phyloP scores from a whole-genome alignment of 2,888 invertebrate species.

The Meteorus colon region DNA sequence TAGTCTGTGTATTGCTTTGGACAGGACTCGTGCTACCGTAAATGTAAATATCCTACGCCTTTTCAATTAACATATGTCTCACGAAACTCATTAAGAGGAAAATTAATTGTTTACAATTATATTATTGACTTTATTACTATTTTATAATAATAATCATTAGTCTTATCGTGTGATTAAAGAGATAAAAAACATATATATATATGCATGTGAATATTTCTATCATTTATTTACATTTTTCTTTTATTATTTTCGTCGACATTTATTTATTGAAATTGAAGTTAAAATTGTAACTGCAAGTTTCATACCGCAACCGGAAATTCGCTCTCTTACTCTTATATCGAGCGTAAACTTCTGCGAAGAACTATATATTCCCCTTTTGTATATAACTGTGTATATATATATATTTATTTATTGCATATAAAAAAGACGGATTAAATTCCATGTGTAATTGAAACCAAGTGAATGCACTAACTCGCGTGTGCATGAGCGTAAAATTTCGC shows the following conservation, averaged over 20 bases:
- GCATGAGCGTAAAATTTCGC: conserved; percentile 43
- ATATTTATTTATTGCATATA: conserved; percentile 11
- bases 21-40: conserved; percentile 61
- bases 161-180: not conserved
- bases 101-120: conserved; percentile 64
- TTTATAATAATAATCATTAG: conserved; percentile 3
- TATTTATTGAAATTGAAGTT: conserved; percentile 1
- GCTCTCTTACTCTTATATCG: conserved; percentile 38
- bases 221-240: not conserved
- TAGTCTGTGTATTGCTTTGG: conserved; percentile 55
- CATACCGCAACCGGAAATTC: conserved; percentile 44
- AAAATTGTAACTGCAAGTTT: conserved; percentile 16
- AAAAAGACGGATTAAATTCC: conserved; percentile 32
- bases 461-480: conserved; percentile 37
- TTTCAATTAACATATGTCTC: conserved; percentile 70
- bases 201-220: not conserved
- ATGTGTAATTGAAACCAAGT: conserved; percentile 39
- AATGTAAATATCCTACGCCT: conserved; percentile 68
- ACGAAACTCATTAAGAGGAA: conserved; percentile 67
- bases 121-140: conserved; percentile 16
- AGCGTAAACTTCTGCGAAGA: conserved; percentile 35
- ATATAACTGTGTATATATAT: conserved; percentile 7
- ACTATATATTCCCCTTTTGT: not conserved
- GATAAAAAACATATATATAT: not conserved
- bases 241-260: not conserved